A percentile compares a stretch with the other conserved stretches of the same genome.
phyloP scores from a whole-genome alignment of 2,113 vertebrate genomes.

The Nyctibius bracteatus region DNA sequence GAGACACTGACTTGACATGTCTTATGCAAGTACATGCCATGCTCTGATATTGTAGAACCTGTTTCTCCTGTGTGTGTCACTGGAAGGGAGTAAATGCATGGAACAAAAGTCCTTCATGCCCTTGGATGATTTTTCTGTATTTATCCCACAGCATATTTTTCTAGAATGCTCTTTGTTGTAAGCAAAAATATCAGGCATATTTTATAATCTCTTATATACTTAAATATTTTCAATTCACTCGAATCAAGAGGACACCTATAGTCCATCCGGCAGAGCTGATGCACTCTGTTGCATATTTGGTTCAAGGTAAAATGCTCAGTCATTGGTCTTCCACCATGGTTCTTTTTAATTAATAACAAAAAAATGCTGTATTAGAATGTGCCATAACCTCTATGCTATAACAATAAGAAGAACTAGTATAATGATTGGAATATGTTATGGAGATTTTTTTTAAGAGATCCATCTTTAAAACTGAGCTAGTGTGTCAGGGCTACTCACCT shows the following conservation, averaged over 20 bases:
- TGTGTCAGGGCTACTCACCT: not conserved
- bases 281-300: not conserved
- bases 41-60: not conserved
- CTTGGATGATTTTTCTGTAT: not conserved
- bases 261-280: not conserved
- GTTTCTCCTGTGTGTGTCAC: not conserved
- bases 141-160: not conserved
- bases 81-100: not conserved
- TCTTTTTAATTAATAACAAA: not conserved
- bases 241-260: not conserved
- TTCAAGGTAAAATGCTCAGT: not conserved
- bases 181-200: not conserved
- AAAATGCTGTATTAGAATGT: not conserved
- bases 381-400: not conserved
- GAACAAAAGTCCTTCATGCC: not conserved
- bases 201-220: not conserved
- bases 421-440: not conserved
- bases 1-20: not conserved
- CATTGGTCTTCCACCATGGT: not conserved
- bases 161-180: not conserved
- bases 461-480: not conserved
- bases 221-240: not conserved
- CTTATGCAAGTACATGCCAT: not conserved
- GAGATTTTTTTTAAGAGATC: not conserved
- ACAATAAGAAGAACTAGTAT: not conserved